Percentiles rank a stretch among this genome's conserved stretches.
These are phyloP conservation scores for Labrus mixtus DNA, from an alignment of 2,113 vertebrate species.

Conservation along the genomic window DNA sequence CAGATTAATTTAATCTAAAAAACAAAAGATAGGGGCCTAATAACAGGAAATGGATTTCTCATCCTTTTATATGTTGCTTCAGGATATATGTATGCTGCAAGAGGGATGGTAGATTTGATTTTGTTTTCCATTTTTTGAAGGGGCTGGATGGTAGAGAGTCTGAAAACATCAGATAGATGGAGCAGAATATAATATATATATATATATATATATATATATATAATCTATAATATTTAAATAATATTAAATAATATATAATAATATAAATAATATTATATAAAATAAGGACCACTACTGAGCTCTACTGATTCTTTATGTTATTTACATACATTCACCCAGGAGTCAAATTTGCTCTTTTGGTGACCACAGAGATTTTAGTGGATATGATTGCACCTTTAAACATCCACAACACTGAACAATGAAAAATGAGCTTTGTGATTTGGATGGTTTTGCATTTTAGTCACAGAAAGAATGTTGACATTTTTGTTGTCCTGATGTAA, in stretches of 20 bases:
- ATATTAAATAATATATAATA: not conserved
- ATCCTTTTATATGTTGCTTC: constrained; percentile 32
- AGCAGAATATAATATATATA: not conserved
- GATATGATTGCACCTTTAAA: too few relatives aligned
- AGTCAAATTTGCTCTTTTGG: too few relatives aligned
- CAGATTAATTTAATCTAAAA: constrained; percentile 55
- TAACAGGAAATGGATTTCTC: constrained; percentile 58
- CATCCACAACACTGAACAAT: too few relatives aligned
- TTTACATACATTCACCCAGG: too few relatives aligned
- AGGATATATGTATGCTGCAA: constrained; percentile 11
- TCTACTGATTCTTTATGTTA: too few relatives aligned
- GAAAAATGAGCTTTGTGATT: too few relatives aligned
- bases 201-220: not conserved
- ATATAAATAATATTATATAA: too few relatives aligned
- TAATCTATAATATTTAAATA: too few relatives aligned
- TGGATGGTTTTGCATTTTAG: too few relatives aligned
- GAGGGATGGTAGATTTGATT: constrained; percentile 18
- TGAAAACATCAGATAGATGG: constrained; percentile 2
- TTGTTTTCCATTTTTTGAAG: not conserved
- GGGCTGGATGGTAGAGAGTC: not conserved
- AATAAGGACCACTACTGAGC: not conserved
- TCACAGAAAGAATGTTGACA: too few relatives aligned
- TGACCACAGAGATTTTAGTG: too few relatives aligned
- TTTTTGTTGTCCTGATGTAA: too few relatives aligned
- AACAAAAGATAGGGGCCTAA: constrained; percentile 29